Base-by-base conservation (phyloP, 2,113 vertebrate species). In the Anguilla rostrata region DNA sequence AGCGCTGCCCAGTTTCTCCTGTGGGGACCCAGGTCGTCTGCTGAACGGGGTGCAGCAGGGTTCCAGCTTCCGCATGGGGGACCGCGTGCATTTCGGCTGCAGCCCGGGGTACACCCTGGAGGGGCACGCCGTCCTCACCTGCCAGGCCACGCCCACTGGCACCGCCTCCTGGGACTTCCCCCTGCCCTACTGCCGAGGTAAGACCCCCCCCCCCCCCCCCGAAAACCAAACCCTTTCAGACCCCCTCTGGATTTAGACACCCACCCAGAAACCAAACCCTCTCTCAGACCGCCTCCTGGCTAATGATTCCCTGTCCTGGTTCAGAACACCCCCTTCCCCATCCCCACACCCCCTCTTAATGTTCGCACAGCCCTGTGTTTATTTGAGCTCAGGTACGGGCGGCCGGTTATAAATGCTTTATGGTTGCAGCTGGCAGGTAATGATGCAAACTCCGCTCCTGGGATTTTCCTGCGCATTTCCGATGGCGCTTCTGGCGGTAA, bases 161-260 rank as follows among this genome's bases (percentile, higher is more conserved):
- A 96, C 97, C 15, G 97, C 98, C 0, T 96, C 97, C 0, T 99
- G 98, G 98, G 98, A 99, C 94, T 99, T 99, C 87, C 98, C 98
- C 0, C 96, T 97, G 87, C 98, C 98, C 39, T 97, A 99, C 90
- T 99, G 98, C 93, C 95, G 98, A 98, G 98, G 98, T 99, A 93
- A 90, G 93, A 84, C 75, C 26, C 80, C 40, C n/a, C 18, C 22
- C 20, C 60, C 60, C 60, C 20, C 1, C 57, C 57, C 18, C 26
- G 3, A 3, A 66, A 2, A 66, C 60, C 2, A 66, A 26, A 66
- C 71, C n/a, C 26, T 9, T 14, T 2, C 71, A n/a, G 5, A n/a
- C 71, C 26, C 9, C 5, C 26, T 9, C 60, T 53, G 43, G 43
- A 4, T 6, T 46, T 46, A 46, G 43, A 46, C 11, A 53, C 49